Base-by-base conservation (phyloP, 2,888 invertebrate species). In the Drosophila longiperda region DNA sequence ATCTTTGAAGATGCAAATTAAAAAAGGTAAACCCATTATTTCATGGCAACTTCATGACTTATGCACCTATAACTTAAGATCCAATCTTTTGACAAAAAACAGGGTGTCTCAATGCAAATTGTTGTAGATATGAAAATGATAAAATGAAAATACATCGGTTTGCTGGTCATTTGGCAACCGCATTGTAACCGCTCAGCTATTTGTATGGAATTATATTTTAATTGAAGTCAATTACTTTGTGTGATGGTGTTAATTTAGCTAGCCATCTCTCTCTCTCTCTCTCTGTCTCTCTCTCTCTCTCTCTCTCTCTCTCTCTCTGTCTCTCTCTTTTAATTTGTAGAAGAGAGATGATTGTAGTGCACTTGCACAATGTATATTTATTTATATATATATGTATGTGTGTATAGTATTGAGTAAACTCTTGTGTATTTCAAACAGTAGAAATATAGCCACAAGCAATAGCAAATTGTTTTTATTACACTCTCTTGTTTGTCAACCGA, bases 141-240 rank as follows among this genome's bases (percentile, higher is more conserved):
- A 20, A 58, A 60, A 60, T 63, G 29, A 40, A 61, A 58, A 61
- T 33, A 62, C 34, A 57, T 60, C 55, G n/a, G 17, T 52, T 38
- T 61, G 52, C 50, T 70, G 53, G 34, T 48, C 64, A 62, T 62
- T 72, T 59, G 66, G 73, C 40, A 63, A 64, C 45, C 70, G 52
- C 70, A 63, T 33, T 66, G 61, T 40, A 71, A 59, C 42, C 78
- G 55, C 53, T 42, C 29, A 50, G 49, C 73, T 69, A 74, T 82
- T 49, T 80, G 66, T 59, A 66, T 74, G 66, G 73, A 84, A 90
- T 89, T 83, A 84, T 84, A 75, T 83, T 90, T 91, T 89, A 89
- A 89, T 89, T 89, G 91, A 90, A 90, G 90, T 91, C 91, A 90
- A 90, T 90, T 90, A 90, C 65, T 90, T 91, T 90, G 91, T 91